Evolutionary conservation across 23 tunicate genomes (phyloP).

Genomic region (Trididemnum miniatum): DNA sequence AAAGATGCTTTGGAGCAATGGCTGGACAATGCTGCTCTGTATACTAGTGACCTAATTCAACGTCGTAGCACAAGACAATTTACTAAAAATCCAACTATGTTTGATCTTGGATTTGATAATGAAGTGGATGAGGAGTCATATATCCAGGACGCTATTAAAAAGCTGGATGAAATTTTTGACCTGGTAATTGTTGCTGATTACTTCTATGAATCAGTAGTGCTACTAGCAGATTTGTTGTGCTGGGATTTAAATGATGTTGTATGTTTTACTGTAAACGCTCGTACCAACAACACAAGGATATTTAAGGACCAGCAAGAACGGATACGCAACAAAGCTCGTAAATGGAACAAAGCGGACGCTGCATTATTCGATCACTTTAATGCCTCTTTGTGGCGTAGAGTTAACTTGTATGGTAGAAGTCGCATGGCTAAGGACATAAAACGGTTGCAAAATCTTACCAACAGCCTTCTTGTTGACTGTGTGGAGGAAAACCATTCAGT

Average conservation of each 20-base stretch:
- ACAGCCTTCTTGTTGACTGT: background rate
- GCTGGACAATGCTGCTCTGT: background rate
- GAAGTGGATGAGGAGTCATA: background rate
- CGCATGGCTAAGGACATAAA: background rate
- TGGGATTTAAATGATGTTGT: background rate
- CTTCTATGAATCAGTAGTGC: background rate
- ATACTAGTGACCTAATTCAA: background rate
- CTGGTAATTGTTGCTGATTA: background rate
- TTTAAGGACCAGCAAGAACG: too few relatives aligned
- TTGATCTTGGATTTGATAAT: background rate
- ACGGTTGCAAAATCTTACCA: background rate
- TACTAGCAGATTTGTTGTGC: background rate
- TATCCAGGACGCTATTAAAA: background rate
- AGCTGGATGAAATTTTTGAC: background rate
- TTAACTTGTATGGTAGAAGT: background rate
- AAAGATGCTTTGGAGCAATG: background rate
- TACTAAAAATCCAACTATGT: background rate
- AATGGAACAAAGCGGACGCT: background rate
- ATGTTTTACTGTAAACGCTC: background rate
- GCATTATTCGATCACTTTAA: background rate
- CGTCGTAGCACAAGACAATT: background rate
- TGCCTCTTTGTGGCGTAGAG: background rate
- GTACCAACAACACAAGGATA: too few relatives aligned
- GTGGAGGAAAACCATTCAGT: slow-evolving; percentile 29
- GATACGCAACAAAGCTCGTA: background rate